Percentiles rank a stretch among this genome's conserved stretches.
phyloP scores from a whole-genome alignment of 2,113 vertebrate genomes.

The Vanacampus margaritifer region DNA sequence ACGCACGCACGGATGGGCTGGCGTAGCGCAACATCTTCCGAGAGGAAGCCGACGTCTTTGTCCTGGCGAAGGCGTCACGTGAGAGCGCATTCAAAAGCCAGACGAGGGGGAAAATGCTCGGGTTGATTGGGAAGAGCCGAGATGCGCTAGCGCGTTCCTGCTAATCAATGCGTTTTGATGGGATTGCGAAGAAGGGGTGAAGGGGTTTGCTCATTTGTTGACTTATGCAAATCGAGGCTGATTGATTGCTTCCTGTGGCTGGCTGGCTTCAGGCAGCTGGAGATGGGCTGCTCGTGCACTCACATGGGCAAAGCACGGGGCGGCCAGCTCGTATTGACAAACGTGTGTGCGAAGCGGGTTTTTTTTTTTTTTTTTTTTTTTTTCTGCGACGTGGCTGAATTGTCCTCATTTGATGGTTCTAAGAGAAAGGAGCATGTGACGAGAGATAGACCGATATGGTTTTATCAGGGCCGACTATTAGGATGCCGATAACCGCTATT shows the following conservation, averaged over 20 bases:
- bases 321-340: conserved; percentile 6
- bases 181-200: conserved; percentile 61
- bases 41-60: conserved; percentile 34
- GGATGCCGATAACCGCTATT: too few relatives aligned
- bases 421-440: neutral
- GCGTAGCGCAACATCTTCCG: conserved; percentile 57
- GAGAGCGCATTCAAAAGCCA: conserved; percentile 22
- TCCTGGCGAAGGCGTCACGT: conserved; percentile 17
- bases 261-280: conserved; percentile 37
- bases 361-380: neutral
- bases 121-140: neutral
- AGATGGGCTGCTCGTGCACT: conserved; percentile 22
- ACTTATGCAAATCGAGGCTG: conserved; percentile 60
- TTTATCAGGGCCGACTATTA: neutral
- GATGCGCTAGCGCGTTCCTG: neutral
- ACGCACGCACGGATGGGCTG: conserved; percentile 33
- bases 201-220: conserved; percentile 70
- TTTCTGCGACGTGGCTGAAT: neutral
- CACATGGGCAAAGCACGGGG: conserved; percentile 34
- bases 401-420: neutral
- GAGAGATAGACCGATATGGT: too few relatives aligned
- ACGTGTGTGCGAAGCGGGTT: neutral
- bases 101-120: conserved; percentile 1
- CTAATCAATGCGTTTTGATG: conserved; percentile 68
- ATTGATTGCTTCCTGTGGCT: conserved; percentile 72